These are phyloP conservation scores for Ceratina calcarata DNA, from an alignment of 1,140 invertebrate genomes.

Conservation along the genomic window DNA sequence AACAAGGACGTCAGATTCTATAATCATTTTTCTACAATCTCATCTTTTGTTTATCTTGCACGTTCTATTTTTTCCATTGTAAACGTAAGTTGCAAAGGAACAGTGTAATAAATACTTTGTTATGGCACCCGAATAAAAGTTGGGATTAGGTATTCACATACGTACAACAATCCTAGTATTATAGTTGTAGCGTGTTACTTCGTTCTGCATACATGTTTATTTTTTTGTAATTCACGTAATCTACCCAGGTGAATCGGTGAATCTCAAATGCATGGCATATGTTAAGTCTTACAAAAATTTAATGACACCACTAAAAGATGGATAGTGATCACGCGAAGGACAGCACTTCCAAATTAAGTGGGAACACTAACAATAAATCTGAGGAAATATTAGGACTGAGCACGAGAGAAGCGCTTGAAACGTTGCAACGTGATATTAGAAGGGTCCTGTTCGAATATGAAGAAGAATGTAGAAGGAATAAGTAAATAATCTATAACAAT, in stretches of 20 bases:
- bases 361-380: slow-evolving; percentile 26
- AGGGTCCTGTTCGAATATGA: slow-evolving; percentile 78
- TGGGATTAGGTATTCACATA: too few species aligned
- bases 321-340: slow-evolving; percentile 35
- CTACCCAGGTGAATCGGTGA: background rate
- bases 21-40: background rate
- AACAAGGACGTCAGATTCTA: background rate
- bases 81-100: too few species aligned
- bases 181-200: too few species aligned
- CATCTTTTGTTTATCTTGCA: slow-evolving; percentile 18
- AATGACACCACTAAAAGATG: slow-evolving; percentile 37
- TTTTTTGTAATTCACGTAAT: slow-evolving; percentile 7
- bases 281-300: background rate
- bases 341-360: slow-evolving; percentile 3
- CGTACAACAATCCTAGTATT: too few species aligned
- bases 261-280: background rate
- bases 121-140: too few species aligned
- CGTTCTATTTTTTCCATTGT: background rate
- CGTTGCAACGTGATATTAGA: slow-evolving; percentile 78
- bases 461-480: slow-evolving; percentile 71
- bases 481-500: slow-evolving; percentile 59
- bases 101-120: too few species aligned
- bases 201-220: too few species aligned
- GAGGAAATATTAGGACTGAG: slow-evolving; percentile 75
- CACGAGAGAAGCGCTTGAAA: slow-evolving; percentile 77